phyloP scores from a whole-genome alignment of 2,113 vertebrate species.

The Dicentrarchus labrax region DNA sequence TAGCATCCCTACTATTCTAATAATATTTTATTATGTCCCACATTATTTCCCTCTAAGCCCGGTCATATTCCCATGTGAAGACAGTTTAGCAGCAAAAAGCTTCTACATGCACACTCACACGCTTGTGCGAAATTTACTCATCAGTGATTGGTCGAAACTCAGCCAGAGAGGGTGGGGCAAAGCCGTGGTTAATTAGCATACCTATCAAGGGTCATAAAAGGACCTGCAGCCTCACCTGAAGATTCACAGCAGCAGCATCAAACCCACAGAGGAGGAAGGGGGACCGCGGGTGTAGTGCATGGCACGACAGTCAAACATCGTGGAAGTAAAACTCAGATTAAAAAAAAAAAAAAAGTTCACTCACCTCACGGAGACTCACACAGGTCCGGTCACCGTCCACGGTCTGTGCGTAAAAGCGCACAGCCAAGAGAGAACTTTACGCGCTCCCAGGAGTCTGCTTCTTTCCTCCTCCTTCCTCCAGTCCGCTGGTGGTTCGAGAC shows the following conservation, averaged over 20 bases:
- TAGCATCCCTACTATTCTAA: neutral
- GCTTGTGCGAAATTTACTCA: conserved; percentile 34
- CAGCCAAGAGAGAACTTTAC: conserved; percentile 24
- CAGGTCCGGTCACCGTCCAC: neutral
- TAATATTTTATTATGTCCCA: neutral
- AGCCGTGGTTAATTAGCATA: conserved; percentile 69
- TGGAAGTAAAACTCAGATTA: neutral
- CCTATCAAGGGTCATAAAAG: conserved; percentile 62
- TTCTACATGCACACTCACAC: neutral
- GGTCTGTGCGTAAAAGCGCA: conserved; percentile 64
- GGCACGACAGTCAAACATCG: neutral
- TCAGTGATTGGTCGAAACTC: conserved; percentile 71
- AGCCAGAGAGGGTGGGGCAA: conserved; percentile 54
- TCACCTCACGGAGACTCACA: conserved; percentile 28
- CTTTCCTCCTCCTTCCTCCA: conserved; percentile 7
- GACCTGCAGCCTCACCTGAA: conserved; percentile 59
- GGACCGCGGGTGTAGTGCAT: neutral
- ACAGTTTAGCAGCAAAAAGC: neutral
- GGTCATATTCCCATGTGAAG: neutral
- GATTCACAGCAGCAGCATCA: neutral
- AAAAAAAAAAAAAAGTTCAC: neutral
- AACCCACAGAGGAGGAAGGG: neutral
- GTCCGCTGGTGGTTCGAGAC: neutral
- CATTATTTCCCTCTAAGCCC: neutral
- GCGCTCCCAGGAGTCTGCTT: neutral